Evolutionary conservation across 2,797 vertebrate species (phyloP).

Genomic region (Macropodus opercularis): DNA sequence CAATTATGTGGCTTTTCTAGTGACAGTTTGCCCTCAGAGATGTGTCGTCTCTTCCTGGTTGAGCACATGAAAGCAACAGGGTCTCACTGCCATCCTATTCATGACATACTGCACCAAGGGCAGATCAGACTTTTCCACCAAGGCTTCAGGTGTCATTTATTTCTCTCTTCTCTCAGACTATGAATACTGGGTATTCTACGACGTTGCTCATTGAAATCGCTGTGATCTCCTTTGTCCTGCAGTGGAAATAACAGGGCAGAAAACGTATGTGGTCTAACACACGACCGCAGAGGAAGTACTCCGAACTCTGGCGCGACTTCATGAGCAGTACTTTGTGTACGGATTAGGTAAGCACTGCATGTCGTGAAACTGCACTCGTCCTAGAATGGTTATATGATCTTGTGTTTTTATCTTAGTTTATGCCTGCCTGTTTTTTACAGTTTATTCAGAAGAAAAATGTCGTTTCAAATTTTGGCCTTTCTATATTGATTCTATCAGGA

Average conservation of each 20-base stretch:
- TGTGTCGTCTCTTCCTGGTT: constrained; percentile 34
- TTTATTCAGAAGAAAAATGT: constrained; percentile 49
- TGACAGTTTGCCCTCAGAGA: constrained; percentile 24
- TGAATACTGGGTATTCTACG: constrained; percentile 76
- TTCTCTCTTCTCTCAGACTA: constrained; percentile 56
- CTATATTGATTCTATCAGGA: constrained; percentile 74
- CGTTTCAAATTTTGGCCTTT: constrained; percentile 70
- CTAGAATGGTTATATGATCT: constrained; percentile 76
- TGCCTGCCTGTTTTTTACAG: constrained; percentile 77
- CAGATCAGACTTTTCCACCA: constrained; percentile 42
- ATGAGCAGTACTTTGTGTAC: constrained; percentile 44
- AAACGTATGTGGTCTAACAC: constrained; percentile 43
- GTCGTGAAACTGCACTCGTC: constrained; percentile 78
- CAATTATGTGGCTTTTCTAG: constrained; percentile 34
- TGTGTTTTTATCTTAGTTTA: constrained; percentile 75
- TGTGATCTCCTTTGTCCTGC: constrained; percentile 40
- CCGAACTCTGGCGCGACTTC: constrained; percentile 34
- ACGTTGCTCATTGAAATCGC: constrained; percentile 50
- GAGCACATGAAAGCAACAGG: constrained; percentile 55
- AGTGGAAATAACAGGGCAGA: constrained; percentile 26
- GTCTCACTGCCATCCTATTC: constrained; percentile 61
- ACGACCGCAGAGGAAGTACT: constrained; percentile 42
- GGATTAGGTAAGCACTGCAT: constrained; percentile 75
- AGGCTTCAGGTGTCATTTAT: constrained; percentile 57
- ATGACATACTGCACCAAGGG: constrained; percentile 44